A percentile compares a stretch with the other conserved stretches of the same genome.
Conservation (phyloP, 2,888 invertebrate species). For the Trichacis sp. region DNA sequence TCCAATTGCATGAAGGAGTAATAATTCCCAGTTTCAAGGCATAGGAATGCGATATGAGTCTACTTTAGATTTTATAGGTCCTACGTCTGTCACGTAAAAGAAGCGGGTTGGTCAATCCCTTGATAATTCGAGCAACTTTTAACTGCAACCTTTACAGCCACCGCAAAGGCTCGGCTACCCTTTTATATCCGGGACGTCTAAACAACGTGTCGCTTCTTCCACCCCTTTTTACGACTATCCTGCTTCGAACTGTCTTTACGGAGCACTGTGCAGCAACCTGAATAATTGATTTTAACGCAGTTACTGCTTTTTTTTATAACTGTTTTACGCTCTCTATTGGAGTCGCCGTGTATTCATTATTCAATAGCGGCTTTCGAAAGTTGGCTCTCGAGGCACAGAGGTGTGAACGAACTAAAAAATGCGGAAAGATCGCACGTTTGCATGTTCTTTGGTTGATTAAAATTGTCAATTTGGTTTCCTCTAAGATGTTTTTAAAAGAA, state of each 20-base stretch:
- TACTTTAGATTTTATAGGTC: conserved; percentile 34
- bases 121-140: conserved; percentile 64
- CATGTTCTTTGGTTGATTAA: too few species aligned
- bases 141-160: conserved; percentile 63
- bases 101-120: conserved; percentile 51
- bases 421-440: conserved; percentile 22
- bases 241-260: conserved; percentile 60
- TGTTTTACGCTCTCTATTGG: conserved; percentile 64
- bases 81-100: conserved; percentile 42
- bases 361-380: conserved; percentile 61
- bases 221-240: conserved; percentile 62
- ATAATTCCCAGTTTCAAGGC: conserved; percentile 16
- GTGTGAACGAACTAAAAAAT: conserved; percentile 51
- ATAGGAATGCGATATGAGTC: conserved; percentile 28
- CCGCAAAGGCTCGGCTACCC: conserved; percentile 46
- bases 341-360: conserved; percentile 62
- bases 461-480: too few species aligned
- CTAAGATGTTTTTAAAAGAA: too few species aligned
- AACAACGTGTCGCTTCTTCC: conserved; percentile 48
- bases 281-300: conserved; percentile 68
- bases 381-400: conserved; percentile 50
- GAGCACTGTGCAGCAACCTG: conserved; percentile 58
- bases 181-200: conserved; percentile 39
- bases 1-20: not conserved
- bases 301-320: conserved; percentile 68